Evolutionary conservation across 2,888 invertebrate species (phyloP).

Genomic region (Entomobrya proxima): DNA sequence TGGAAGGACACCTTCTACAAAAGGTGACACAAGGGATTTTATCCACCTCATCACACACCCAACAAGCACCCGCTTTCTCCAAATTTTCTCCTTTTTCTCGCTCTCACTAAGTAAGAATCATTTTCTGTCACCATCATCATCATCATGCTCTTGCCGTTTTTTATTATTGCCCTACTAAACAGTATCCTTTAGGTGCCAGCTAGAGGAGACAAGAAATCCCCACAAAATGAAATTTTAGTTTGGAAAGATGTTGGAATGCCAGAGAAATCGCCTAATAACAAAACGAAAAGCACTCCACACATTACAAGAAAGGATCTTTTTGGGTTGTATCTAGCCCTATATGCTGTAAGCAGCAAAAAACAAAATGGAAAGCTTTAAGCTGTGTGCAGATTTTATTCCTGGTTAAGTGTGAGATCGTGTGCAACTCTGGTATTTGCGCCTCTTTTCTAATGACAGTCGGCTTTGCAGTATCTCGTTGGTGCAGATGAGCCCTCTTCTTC

Average conservation of each 20-base stretch:
- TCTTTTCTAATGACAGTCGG: slow-evolving; percentile 56
- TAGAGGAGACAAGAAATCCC: slow-evolving; percentile 1
- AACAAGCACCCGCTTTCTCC: neutral
- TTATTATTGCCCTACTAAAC: slow-evolving; percentile 20
- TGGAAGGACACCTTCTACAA: slow-evolving; percentile 47
- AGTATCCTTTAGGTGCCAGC: slow-evolving; percentile 1
- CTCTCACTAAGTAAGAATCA: neutral
- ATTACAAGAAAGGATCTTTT: too few species aligned
- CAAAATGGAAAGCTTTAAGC: slow-evolving; percentile 37
- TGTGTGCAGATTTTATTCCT: slow-evolving; percentile 42
- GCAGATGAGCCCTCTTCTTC: slow-evolving; percentile 60
- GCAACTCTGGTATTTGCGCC: neutral
- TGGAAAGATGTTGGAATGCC: neutral
- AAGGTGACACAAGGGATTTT: slow-evolving; percentile 60
- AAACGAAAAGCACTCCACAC: too few species aligned
- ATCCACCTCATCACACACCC: slow-evolving; percentile 52
- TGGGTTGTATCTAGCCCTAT: too few species aligned
- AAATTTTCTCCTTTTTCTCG: neutral
- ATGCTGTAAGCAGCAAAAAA: neutral
- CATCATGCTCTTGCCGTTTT: neutral
- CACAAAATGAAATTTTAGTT: slow-evolving; percentile 31
- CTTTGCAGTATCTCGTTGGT: slow-evolving; percentile 56
- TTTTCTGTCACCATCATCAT: neutral
- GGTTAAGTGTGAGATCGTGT: neutral
- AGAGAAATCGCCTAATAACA: neutral